Conservation (phyloP, 2,113 vertebrate genomes). For the Toxotes jaculatrix region DNA sequence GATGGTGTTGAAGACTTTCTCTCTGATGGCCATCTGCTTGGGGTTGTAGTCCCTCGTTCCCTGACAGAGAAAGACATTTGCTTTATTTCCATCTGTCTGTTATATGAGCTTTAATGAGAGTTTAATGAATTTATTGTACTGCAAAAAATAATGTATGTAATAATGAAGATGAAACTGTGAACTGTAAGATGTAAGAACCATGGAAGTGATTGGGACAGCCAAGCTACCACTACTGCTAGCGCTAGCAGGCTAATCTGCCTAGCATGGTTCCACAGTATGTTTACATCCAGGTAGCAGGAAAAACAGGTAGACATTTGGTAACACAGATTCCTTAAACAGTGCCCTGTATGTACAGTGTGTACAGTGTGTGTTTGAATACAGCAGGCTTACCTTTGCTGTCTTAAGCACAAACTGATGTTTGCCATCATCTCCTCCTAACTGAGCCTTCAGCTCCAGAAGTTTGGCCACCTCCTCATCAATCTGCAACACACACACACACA, state of each 20-base stretch:
- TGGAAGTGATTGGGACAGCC: too few species aligned
- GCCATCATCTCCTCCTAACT: slow-evolving; percentile 89
- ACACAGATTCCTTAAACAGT: not conserved
- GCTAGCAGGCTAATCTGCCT: too few species aligned
- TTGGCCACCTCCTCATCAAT: slow-evolving; percentile 92
- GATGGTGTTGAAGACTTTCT: slow-evolving; percentile 91
- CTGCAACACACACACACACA: slow-evolving; percentile 61
- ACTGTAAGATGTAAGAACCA: too few species aligned
- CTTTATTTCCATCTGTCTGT: not conserved
- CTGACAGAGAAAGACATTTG: slow-evolving; percentile 69
- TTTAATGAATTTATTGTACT: too few species aligned
- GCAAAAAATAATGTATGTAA: too few species aligned
- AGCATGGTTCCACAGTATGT: too few species aligned
- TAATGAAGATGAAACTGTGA: too few species aligned
- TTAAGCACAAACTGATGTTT: slow-evolving; percentile 96
- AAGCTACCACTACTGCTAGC: too few species aligned
- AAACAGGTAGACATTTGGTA: too few species aligned
- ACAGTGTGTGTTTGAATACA: not conserved
- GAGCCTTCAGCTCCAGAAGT: slow-evolving; percentile 91
- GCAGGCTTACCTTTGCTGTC: slow-evolving; percentile 91
- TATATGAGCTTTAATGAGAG: not conserved
- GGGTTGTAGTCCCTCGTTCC: slow-evolving; percentile 96
- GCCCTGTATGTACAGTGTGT: not conserved
- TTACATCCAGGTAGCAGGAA: too few species aligned
- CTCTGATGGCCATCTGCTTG: slow-evolving; percentile 98